Conservation (phyloP, 2,113 vertebrate genomes). For the Phalacrocorax aristotelis region DNA sequence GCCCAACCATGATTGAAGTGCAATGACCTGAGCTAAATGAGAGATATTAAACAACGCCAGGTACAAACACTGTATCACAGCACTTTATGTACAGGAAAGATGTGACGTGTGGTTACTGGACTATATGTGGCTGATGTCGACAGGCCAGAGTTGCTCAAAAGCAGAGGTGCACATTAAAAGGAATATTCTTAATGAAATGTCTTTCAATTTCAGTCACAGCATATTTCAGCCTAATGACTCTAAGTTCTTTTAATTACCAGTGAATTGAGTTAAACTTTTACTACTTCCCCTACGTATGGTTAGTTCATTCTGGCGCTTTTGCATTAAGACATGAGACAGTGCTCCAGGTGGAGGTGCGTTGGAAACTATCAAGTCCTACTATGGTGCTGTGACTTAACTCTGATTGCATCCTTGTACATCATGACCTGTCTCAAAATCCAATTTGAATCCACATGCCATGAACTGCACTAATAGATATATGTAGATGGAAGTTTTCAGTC, state of each 20-base stretch:
- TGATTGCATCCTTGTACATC: neutral
- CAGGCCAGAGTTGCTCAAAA: neutral
- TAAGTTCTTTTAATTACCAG: neutral
- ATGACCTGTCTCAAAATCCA: neutral
- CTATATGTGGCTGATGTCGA: neutral
- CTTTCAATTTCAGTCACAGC: neutral
- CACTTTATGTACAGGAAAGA: neutral
- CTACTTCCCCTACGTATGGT: neutral
- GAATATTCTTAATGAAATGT: neutral
- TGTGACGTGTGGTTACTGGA: neutral
- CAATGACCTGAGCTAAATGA: conserved; percentile 61
- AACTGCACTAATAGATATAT: neutral
- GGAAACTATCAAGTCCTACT: neutral
- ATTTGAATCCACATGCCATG: neutral
- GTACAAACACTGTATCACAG: neutral
- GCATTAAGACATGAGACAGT: neutral
- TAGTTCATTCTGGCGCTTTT: neutral
- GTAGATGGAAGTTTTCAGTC: neutral
- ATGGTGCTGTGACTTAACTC: neutral
- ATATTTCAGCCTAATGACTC: neutral
- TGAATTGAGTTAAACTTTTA: neutral
- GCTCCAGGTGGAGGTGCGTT: neutral
- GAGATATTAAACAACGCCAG: neutral
- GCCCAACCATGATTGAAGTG: neutral
- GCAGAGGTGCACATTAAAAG: neutral